phyloP scores from a whole-genome alignment of 2,797 vertebrate species.

The Steatocranus sp. region DNA sequence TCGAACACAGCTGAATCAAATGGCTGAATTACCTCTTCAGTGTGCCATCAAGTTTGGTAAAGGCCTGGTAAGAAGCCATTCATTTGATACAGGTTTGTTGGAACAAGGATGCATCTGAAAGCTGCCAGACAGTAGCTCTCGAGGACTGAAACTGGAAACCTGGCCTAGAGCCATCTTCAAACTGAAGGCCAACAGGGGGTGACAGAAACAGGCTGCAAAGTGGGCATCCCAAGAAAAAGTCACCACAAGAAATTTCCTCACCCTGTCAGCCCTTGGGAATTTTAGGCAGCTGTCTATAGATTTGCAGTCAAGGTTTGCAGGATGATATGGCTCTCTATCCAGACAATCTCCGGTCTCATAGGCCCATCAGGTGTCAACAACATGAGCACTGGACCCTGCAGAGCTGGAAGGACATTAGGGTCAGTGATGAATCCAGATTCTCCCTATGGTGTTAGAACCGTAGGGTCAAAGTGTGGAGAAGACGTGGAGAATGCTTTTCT shows the following conservation, averaged over 20 bases:
- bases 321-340: neutral
- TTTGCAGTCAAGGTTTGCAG: neutral
- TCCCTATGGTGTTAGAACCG: neutral
- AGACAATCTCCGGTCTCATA: rapidly evolving
- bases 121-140: neutral
- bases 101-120: neutral
- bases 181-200: neutral
- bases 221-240: neutral
- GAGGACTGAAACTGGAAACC: rapidly evolving
- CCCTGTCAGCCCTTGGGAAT: neutral
- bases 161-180: neutral
- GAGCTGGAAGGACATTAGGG: no score
- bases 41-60: neutral
- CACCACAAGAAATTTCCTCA: neutral
- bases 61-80: neutral
- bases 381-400: neutral
- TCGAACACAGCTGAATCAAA: neutral
- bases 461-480: neutral
- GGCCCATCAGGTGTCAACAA: neutral
- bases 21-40: neutral
- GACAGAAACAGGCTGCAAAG: neutral
- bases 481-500: neutral
- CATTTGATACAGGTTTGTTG: neutral
- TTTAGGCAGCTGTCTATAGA: neutral
- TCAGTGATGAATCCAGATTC: neutral